Percentiles rank a stretch among this genome's conserved stretches.
These are phyloP conservation scores for Helicoverpa assulta DNA, from an alignment of 2,888 invertebrate species.

Conservation along the genomic window DNA sequence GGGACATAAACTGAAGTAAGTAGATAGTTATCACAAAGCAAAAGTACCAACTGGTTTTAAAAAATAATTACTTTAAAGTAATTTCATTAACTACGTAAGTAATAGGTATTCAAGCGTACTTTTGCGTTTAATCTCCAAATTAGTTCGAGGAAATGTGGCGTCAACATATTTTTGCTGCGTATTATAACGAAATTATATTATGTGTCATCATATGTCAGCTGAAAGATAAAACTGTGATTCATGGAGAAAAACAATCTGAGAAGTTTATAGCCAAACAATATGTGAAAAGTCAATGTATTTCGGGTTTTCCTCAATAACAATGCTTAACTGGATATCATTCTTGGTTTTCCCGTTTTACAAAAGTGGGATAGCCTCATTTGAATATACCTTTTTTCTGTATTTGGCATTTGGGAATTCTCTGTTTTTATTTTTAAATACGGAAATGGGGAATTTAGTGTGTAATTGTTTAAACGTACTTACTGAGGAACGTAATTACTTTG, in stretches of 20 bases:
- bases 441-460: too few species aligned
- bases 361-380: not conserved
- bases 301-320: conserved; percentile 12
- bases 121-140: too few species aligned
- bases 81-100: too few species aligned
- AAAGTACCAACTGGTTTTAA: too few species aligned
- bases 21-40: too few species aligned
- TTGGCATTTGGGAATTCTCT: too few species aligned
- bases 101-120: too few species aligned
- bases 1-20: too few species aligned
- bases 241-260: not conserved
- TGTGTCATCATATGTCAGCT: conserved; percentile 16
- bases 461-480: too few species aligned
- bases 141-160: not conserved
- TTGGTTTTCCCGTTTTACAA: conserved; percentile 5
- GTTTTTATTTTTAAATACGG: too few species aligned
- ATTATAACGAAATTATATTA: conserved; percentile 12
- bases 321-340: not conserved
- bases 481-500: too few species aligned
- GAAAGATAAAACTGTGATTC: conserved; percentile 24
- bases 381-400: not conserved
- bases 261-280: not conserved
- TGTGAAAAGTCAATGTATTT: not conserved
- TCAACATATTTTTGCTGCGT: conserved; percentile 19
- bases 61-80: too few species aligned